Conservation (phyloP, 2,888 invertebrate species). For the Dexiosoma caninum region DNA sequence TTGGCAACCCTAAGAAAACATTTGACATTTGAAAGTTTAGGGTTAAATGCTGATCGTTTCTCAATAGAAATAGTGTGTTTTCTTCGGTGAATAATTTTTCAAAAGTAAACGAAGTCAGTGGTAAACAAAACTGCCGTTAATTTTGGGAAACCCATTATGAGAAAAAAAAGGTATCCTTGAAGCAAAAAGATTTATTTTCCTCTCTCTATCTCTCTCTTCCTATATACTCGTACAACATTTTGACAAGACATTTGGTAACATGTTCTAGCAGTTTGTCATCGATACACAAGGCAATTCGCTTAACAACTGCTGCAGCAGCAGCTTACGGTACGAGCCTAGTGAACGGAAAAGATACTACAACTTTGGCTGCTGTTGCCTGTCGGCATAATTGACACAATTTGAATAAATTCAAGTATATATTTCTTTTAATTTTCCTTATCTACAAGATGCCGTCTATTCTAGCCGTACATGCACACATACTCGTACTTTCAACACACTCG, state of each 20-base stretch:
- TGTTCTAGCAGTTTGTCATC: slow-evolving; percentile 63
- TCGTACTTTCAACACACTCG: not conserved
- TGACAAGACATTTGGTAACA: slow-evolving; percentile 60
- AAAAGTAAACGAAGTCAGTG: no score
- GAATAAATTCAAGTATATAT: slow-evolving; percentile 57
- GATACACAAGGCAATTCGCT: slow-evolving; percentile 53
- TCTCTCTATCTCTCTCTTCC: not conserved
- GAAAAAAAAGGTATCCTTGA: not conserved
- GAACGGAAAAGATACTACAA: slow-evolving; percentile 37
- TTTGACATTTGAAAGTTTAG: no score
- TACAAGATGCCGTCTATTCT: slow-evolving; percentile 26
- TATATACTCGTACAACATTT: slow-evolving; percentile 12
- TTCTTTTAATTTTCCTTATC: slow-evolving; percentile 31
- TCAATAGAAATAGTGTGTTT: no score
- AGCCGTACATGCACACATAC: not conserved
- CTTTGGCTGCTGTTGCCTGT: slow-evolving; percentile 61
- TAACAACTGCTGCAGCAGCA: slow-evolving; percentile 45
- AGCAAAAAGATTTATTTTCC: not conserved
- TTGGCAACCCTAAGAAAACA: no score
- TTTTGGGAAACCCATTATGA: no score
- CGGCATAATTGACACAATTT: slow-evolving; percentile 64
- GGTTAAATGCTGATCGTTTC: no score
- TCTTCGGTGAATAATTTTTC: no score
- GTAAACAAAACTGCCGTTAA: no score
- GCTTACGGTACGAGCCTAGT: not conserved